phyloP scores from a whole-genome alignment of 2,888 invertebrate genomes.

The Leptinotarsa tumamoca region DNA sequence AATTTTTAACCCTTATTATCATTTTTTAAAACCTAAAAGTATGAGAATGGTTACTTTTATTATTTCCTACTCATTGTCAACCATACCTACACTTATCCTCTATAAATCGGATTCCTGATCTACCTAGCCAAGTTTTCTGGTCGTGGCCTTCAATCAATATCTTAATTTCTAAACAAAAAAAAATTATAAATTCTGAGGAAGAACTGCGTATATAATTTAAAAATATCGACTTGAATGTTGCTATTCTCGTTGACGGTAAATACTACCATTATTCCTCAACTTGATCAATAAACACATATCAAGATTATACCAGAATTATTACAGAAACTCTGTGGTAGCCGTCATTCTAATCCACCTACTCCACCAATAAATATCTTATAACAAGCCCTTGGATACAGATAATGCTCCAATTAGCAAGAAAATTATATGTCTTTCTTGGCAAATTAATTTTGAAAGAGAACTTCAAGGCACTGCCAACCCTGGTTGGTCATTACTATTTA shows the following conservation, averaged over 20 bases:
- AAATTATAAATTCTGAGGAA: background rate
- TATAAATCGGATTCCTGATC: too few species aligned
- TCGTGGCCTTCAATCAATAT: too few species aligned
- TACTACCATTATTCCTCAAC: background rate
- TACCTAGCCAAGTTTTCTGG: too few species aligned
- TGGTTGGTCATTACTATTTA: background rate
- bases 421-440: background rate
- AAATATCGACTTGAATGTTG: background rate
- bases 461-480: background rate
- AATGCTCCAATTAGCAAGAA: constrained; percentile 7
- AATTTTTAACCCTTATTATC: too few species aligned
- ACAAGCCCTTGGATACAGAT: constrained; percentile 15
- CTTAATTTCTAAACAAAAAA: too few species aligned
- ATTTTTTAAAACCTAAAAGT: too few species aligned
- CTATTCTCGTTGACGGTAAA: background rate
- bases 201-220: background rate
- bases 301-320: constrained; percentile 17
- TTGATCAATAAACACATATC: constrained; percentile 10
- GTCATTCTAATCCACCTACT: constrained; percentile 15
- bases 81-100: too few species aligned
- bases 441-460: constrained; percentile 2
- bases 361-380: constrained; percentile 6
- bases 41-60: too few species aligned
- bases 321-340: constrained; percentile 12
- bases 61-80: too few species aligned